Evolutionary conservation across 2,113 vertebrate genomes (phyloP).

Genomic region (Marmota flaviventris): DNA sequence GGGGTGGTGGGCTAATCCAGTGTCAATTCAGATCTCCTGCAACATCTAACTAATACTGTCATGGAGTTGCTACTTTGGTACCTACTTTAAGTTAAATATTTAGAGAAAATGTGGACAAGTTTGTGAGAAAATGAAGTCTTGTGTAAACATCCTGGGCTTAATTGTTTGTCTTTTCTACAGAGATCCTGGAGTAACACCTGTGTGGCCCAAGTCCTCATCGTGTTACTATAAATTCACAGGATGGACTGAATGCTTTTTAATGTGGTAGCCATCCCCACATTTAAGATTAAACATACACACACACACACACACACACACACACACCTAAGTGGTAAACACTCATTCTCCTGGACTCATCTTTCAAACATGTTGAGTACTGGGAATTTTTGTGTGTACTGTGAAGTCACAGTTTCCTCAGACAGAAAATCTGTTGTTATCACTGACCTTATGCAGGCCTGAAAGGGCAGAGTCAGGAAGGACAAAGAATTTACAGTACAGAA

Average conservation of each 20-base stretch:
- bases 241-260: neutral
- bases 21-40: neutral
- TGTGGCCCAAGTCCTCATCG: neutral
- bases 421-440: constrained; percentile 64
- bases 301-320: neutral
- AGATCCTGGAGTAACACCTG: neutral
- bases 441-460: constrained; percentile 56
- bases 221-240: neutral
- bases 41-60: neutral
- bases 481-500: constrained; percentile 76
- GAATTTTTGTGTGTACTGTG: constrained; percentile 65
- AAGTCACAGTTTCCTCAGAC: constrained; percentile 32
- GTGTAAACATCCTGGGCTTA: neutral
- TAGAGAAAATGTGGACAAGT: constrained; percentile 35
- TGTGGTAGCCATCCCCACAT: neutral
- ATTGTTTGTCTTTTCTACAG: constrained; percentile 39
- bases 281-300: neutral
- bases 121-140: constrained; percentile 59
- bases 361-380: constrained; percentile 24
- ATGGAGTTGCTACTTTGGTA: constrained; percentile 38
- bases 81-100: constrained; percentile 60
- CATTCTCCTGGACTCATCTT: neutral
- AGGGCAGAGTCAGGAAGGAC: constrained; percentile 77
- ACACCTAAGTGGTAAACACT: neutral
- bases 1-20: neutral